Evolutionary conservation across 2,113 vertebrate species (phyloP).

Genomic region (Pelvicachromis taeniatus): DNA sequence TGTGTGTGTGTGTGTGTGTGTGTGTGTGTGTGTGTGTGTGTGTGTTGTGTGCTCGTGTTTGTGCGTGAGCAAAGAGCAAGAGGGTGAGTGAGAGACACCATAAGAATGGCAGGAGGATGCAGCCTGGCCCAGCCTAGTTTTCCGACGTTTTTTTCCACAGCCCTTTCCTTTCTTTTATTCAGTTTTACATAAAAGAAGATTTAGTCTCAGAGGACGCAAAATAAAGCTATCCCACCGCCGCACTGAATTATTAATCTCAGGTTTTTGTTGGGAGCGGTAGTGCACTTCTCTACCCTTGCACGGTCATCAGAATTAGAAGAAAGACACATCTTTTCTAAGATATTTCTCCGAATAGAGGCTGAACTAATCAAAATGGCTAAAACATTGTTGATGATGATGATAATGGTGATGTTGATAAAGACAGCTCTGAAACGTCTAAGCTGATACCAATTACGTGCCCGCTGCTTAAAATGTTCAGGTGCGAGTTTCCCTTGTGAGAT

Average conservation of each 20-base stretch:
- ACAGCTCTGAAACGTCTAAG: neutral
- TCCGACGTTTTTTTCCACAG: neutral
- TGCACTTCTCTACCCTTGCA: slow-evolving; percentile 6
- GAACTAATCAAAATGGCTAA: neutral
- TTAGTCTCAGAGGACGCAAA: slow-evolving; percentile 60
- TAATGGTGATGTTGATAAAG: neutral
- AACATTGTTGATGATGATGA: neutral
- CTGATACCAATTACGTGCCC: neutral
- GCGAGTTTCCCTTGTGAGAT: slow-evolving; percentile 4
- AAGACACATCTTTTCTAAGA: neutral
- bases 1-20: neutral
- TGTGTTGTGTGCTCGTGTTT: neutral
- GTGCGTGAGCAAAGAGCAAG: neutral
- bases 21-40: neutral
- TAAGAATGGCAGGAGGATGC: slow-evolving; percentile 14
- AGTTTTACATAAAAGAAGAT: slow-evolving; percentile 60
- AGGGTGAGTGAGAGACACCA: neutral
- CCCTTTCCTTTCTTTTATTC: slow-evolving; percentile 3
- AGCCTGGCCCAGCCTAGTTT: slow-evolving; percentile 47
- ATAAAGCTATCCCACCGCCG: slow-evolving; percentile 61
- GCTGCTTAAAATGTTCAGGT: neutral
- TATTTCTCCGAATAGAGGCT: neutral
- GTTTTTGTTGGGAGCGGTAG: slow-evolving; percentile 51
- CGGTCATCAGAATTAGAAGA: slow-evolving; percentile 44
- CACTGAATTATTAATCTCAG: slow-evolving; percentile 67